These are phyloP conservation scores for Vespertilio murinus DNA, from an alignment of 2,797 vertebrate species.

Conservation along the genomic window DNA sequence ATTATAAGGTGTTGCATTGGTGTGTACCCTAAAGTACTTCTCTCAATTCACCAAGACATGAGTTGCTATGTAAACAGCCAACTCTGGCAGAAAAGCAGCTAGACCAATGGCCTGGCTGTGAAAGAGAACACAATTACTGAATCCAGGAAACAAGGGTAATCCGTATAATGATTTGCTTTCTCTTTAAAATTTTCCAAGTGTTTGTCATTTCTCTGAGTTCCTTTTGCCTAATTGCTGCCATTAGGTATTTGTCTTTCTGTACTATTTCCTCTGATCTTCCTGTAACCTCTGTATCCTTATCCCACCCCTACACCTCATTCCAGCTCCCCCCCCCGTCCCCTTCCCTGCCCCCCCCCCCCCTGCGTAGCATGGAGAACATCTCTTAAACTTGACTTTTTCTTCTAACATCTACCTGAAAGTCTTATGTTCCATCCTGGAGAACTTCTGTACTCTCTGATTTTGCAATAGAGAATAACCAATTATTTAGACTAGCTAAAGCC, in stretches of 20 bases:
- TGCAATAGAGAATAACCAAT: slow-evolving; percentile 1
- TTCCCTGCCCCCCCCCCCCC: no score
- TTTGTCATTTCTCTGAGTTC: neutral
- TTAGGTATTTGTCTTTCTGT: neutral
- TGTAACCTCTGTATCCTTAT: neutral
- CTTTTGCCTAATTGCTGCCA: slow-evolving; percentile 8
- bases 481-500: neutral
- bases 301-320: neutral
- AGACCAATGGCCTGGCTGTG: neutral
- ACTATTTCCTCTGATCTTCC: neutral
- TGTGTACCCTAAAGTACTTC: neutral
- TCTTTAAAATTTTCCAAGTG: slow-evolving; percentile 10
- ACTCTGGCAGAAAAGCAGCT: slow-evolving; percentile 8
- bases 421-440: neutral
- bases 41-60: neutral
- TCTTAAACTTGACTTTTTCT: slow-evolving; percentile 1
- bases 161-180: slow-evolving; percentile 4
- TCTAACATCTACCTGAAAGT: neutral
- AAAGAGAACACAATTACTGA: neutral
- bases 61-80: slow-evolving; percentile 1
- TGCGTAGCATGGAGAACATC: neutral
- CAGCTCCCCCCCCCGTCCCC: no score
- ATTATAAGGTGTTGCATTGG: neutral
- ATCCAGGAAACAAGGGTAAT: slow-evolving; percentile 15
- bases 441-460: slow-evolving; percentile 8